Evolutionary conservation across 2,888 invertebrate genomes (phyloP).

Genomic region (Temnothorax rugatulus): DNA sequence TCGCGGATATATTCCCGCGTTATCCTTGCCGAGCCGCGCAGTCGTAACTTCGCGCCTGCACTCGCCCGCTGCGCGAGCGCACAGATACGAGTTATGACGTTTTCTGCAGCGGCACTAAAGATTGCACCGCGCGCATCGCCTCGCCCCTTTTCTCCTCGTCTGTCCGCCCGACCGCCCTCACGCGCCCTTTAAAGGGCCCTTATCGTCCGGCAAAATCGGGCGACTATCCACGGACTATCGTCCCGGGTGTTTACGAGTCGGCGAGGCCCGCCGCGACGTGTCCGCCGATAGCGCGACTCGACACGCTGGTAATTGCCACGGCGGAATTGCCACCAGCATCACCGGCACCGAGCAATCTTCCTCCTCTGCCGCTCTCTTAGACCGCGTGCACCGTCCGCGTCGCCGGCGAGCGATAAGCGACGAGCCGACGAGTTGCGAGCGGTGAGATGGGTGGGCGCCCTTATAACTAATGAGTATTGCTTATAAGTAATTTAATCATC

Average conservation of each 20-base stretch:
- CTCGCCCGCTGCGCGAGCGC: constrained; percentile 58
- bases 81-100: constrained; percentile 68
- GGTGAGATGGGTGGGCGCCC: constrained; percentile 36
- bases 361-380: constrained; percentile 10
- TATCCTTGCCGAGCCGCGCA: constrained; percentile 62
- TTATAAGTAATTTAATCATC: constrained; percentile 32
- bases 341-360: constrained; percentile 17
- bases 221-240: constrained; percentile 71
- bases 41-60: constrained; percentile 63
- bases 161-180: constrained; percentile 17
- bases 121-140: constrained; percentile 66
- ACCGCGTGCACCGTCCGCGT: constrained; percentile 19
- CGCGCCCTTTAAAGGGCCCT: constrained; percentile 40
- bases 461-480: constrained; percentile 20
- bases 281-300: constrained; percentile 66
- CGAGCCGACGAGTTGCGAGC: constrained; percentile 32
- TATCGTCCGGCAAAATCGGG: constrained; percentile 77
- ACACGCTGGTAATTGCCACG: constrained; percentile 68
- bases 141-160: constrained; percentile 25
- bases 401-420: constrained; percentile 37
- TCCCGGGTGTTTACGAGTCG: constrained; percentile 70
- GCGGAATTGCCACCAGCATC: constrained; percentile 62
- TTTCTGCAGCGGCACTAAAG: constrained; percentile 73
- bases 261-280: constrained; percentile 56
- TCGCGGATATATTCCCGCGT: constrained; percentile 60